Conservation (phyloP, 92 coral and sea anemone genomes). For the Epizoanthus fatuus region DNA sequence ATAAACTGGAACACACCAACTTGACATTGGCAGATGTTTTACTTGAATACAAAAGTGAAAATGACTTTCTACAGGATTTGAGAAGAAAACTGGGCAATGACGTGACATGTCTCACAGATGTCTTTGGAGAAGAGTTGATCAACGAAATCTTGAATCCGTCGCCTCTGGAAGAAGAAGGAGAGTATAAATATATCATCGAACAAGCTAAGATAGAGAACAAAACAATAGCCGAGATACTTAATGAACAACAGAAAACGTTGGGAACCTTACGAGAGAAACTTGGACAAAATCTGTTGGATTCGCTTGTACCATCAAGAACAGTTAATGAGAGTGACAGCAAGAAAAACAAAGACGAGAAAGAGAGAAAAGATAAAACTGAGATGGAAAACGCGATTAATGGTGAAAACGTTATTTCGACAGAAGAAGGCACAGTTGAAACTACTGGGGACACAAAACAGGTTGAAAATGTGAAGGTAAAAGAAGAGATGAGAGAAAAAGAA, state of each 20-base stretch:
- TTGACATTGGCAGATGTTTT: conserved; percentile 56
- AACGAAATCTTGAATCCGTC: conserved; percentile 27
- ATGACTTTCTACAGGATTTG: conserved; percentile 50
- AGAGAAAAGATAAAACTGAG: too few relatives aligned
- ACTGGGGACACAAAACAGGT: too few relatives aligned
- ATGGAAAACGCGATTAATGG: too few relatives aligned
- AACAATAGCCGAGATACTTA: conserved; percentile 58
- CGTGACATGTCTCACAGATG: conserved; percentile 58
- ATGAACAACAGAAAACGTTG: conserved; percentile 38
- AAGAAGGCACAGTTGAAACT: too few relatives aligned
- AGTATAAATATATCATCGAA: conserved; percentile 18
- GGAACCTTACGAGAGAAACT: conserved; percentile 42
- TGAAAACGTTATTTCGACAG: too few relatives aligned
- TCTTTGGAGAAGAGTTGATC: conserved; percentile 63
- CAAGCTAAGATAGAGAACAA: conserved; percentile 29
- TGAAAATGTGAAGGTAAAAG: too few relatives aligned
- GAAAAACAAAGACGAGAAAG: neutral
- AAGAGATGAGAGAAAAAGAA: too few relatives aligned
- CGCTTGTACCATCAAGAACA: conserved; percentile 15
- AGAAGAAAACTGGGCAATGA: conserved; percentile 54
- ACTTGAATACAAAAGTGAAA: conserved; percentile 55
- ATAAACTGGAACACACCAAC: conserved; percentile 33
- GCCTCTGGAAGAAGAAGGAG: neutral
- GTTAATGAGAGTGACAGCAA: neutral
- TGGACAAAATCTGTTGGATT: conserved; percentile 55